Evolutionary conservation across 2,888 invertebrate genomes (phyloP).

Genomic region (Kuschelorhynchus macadamiae): DNA sequence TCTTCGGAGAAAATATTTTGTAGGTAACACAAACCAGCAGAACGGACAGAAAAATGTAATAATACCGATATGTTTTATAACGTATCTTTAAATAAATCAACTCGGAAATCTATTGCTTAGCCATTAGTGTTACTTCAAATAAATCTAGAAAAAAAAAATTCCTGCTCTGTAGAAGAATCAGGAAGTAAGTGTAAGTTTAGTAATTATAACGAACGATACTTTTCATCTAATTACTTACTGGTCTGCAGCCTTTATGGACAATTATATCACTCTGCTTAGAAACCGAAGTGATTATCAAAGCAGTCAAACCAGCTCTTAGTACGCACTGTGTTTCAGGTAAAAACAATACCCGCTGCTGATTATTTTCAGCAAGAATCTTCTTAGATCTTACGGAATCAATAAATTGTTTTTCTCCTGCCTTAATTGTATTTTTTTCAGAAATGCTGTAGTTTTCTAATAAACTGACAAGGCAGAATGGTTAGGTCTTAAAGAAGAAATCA

Average conservation of each 20-base stretch:
- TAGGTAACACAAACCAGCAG: no score
- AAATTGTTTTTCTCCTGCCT: conserved; percentile 55
- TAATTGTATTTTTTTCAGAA: no score
- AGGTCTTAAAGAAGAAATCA: no score
- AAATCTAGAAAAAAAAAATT: conserved; percentile 34
- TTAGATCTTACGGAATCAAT: conserved; percentile 55
- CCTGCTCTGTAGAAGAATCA: conserved; percentile 22
- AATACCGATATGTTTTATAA: no score
- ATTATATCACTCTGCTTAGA: conserved; percentile 43
- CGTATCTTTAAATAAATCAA: no score
- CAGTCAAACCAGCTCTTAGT: conserved; percentile 39
- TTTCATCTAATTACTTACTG: conserved; percentile 45
- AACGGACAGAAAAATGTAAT: no score
- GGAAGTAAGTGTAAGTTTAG: conserved; percentile 40
- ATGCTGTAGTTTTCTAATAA: no score
- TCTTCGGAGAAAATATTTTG: no score
- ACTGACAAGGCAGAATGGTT: no score
- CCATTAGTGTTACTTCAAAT: neutral
- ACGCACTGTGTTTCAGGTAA: conserved; percentile 33
- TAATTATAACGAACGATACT: conserved; percentile 39
- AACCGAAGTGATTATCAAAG: conserved; percentile 41
- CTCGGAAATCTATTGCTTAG: no score
- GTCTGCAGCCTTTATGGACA: conserved; percentile 40
- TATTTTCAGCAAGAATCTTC: conserved; percentile 46
- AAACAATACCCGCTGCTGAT: conserved; percentile 41